Evolutionary conservation across 2,113 vertebrate genomes (phyloP), one percentile per base, ranked within the genome.

Genomic region (Tachysurus vachellii): DNA sequence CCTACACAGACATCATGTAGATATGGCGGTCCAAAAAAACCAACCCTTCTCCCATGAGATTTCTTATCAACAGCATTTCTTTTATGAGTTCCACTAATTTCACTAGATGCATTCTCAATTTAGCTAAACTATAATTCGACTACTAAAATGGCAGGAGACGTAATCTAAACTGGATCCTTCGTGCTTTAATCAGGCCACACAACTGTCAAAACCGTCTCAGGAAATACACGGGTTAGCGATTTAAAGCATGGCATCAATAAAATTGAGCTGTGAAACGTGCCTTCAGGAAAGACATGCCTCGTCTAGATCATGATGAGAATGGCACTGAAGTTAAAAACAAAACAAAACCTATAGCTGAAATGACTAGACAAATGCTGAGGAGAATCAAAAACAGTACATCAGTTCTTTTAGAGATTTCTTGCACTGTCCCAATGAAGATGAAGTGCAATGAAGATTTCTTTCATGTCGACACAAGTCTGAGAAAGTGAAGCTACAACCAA

Each of bases 161-260:
- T 12, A 31, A 57, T 23, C n/a, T 79, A 21, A 64, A 66, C 44
- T 54, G 44, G n/a, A 54, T 79, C 56, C 73, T 31, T 70, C 64
- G 57, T 53, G 61, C 64, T 84, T 84, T 77, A 31, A 36, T 81
- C 75, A 61, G 56, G 13, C 44, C 53, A 36, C 62, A 80, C 73
- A 31, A n/a, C 68, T 84, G 82, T 59, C 83, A 85, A 88, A 85
- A 85, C 64, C 9, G 28, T 23, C 36, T 59, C 76, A 81, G 87
- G 87, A 88, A 88, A 50, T 82, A 47, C 44, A 85, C 44, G 47
- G 53, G 79, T 62, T 85, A 79, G 54, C 64, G 85, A 47, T 80
- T 86, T 80, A 86, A 86, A 86, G n/a, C 17, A 10, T 56, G 50
- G 62, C 36, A 66, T 80, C 61, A 70, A 70, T 31, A 70, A 86